phyloP scores from a whole-genome alignment of 2,797 vertebrate genomes.

The Halcyon leucocephala region DNA sequence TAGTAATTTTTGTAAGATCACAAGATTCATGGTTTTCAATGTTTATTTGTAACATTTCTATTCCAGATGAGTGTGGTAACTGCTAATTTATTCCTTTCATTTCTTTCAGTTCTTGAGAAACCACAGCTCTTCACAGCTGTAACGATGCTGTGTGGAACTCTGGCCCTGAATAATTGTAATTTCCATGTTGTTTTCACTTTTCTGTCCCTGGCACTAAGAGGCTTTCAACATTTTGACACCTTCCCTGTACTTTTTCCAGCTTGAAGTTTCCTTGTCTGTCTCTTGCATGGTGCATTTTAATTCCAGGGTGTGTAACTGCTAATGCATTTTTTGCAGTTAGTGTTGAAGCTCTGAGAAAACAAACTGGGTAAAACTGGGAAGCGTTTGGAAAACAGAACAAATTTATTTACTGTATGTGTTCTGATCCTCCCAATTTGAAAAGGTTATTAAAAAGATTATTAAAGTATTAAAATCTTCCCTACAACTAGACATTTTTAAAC shows the following conservation, averaged over 20 bases:
- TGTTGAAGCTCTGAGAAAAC: not conserved
- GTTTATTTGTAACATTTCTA: not conserved
- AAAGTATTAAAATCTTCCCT: not conserved
- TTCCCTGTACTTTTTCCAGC: not conserved
- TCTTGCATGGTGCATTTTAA: not conserved
- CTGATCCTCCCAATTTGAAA: not conserved
- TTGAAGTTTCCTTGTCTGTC: not conserved
- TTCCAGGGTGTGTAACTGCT: not conserved
- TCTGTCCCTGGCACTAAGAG: not conserved
- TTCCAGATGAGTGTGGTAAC: not conserved
- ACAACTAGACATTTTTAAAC: not conserved
- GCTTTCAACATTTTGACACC: not conserved
- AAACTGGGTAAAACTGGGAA: not conserved
- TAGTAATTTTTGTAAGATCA: not conserved
- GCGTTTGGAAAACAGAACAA: not conserved
- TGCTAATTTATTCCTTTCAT: not conserved
- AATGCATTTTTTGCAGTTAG: not conserved
- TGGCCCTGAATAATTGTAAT: slow-evolving; percentile 18
- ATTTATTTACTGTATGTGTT: not conserved
- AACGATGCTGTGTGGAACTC: not conserved
- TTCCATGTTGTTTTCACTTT: slow-evolving; percentile 19
- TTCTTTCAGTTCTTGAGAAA: not conserved
- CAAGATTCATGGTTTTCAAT: not conserved
- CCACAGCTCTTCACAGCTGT: not conserved
- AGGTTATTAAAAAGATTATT: not conserved